Evolutionary conservation across 2,888 invertebrate genomes (phyloP).

Genomic region (Dione vanillae): DNA sequence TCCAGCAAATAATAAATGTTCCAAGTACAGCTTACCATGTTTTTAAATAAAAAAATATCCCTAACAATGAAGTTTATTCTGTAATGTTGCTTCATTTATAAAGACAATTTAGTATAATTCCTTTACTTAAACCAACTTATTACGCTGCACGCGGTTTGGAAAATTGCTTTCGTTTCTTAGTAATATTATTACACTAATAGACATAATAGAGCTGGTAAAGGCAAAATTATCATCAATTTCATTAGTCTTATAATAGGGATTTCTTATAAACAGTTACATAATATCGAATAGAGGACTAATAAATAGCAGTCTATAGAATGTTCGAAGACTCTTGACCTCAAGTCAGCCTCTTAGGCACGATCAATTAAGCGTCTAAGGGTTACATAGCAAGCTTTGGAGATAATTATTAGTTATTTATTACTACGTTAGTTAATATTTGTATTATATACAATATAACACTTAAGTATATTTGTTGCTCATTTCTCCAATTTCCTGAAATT

Average conservation of each 20-base stretch:
- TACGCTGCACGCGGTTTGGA: slow-evolving; percentile 6
- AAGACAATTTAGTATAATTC: slow-evolving; percentile 11
- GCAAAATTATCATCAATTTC: slow-evolving; percentile 19
- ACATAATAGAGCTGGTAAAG: not conserved
- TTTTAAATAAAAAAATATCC: not conserved
- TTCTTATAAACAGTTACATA: slow-evolving; percentile 25
- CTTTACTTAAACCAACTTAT: not conserved
- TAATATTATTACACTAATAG: not conserved
- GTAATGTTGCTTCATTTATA: slow-evolving; percentile 8
- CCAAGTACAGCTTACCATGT: not conserved
- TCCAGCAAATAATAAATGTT: not conserved
- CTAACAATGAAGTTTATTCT: not conserved
- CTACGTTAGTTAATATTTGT: not conserved
- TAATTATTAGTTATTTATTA: slow-evolving; percentile 21
- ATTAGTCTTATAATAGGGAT: slow-evolving; percentile 17
- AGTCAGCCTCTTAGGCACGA: slow-evolving; percentile 46
- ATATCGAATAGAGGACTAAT: slow-evolving; percentile 33
- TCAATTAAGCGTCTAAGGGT: slow-evolving; percentile 41
- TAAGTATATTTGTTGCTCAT: no score
- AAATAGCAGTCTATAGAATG: slow-evolving; percentile 41
- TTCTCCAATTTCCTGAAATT: no score
- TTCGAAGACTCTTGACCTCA: slow-evolving; percentile 46
- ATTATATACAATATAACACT: no score
- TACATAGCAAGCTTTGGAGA: slow-evolving; percentile 37
- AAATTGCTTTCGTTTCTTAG: slow-evolving; percentile 6